Evolutionary conservation across 2,888 invertebrate genomes (phyloP).

Genomic region (Drosophila colorata): DNA sequence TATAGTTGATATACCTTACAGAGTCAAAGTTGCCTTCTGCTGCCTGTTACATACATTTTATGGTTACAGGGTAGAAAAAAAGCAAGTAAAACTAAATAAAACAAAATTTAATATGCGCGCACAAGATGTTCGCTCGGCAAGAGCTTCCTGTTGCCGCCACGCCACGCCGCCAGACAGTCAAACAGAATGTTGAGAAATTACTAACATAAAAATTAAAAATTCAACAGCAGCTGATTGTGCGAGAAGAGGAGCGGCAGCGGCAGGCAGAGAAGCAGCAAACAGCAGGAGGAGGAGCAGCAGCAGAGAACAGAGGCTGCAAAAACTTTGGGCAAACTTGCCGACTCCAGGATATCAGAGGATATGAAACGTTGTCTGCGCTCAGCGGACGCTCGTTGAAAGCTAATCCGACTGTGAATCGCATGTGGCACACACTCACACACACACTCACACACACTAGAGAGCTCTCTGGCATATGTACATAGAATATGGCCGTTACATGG

Average conservation of each 20-base stretch:
- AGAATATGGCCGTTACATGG: constrained; percentile 37
- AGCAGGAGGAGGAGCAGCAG: not conserved
- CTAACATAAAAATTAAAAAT: constrained; percentile 82
- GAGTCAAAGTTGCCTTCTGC: not conserved
- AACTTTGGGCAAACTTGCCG: constrained; percentile 47
- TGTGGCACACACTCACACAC: constrained; percentile 27
- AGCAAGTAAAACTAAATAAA: constrained; percentile 53
- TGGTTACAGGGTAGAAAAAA: constrained; percentile 14
- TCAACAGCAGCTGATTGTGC: constrained; percentile 78
- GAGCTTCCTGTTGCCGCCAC: constrained; percentile 43
- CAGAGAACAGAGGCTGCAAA: constrained; percentile 17
- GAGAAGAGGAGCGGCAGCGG: not conserved
- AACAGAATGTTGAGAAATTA: constrained; percentile 74
- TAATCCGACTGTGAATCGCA: constrained; percentile 54
- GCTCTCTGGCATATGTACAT: constrained; percentile 22
- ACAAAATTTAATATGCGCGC: constrained; percentile 74
- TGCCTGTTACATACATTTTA: not conserved
- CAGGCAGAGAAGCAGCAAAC: not conserved
- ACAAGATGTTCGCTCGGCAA: constrained; percentile 68
- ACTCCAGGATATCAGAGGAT: constrained; percentile 35
- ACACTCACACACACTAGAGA: not conserved
- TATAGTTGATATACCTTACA: not conserved
- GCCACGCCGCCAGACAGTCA: constrained; percentile 29
- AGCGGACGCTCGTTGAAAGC: constrained; percentile 52
- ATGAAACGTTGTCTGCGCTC: constrained; percentile 29